Conservation (phyloP, 2,888 invertebrate species). For the Hemicrepidius hirtus region DNA sequence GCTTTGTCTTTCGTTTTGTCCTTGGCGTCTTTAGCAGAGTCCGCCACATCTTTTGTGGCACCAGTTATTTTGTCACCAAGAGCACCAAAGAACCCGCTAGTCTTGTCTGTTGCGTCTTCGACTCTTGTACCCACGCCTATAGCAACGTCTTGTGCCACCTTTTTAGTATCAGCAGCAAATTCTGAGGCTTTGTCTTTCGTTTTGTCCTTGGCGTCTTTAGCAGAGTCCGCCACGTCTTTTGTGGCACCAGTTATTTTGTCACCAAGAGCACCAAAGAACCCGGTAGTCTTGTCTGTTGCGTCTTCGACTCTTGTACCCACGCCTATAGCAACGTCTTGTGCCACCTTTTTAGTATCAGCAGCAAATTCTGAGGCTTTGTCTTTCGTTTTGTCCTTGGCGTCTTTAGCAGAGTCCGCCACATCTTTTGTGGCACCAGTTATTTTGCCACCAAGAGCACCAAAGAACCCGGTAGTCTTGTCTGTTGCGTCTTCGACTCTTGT, state of each 20-base stretch:
- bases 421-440: conserved; percentile 48
- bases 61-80: conserved; percentile 49
- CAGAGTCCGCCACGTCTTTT: conserved; percentile 46
- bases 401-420: conserved; percentile 30
- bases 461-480: conserved; percentile 50
- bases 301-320: conserved; percentile 21
- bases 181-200: conserved; percentile 58
- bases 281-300: conserved; percentile 15
- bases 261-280: conserved; percentile 10
- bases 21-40: conserved; percentile 44
- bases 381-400: conserved; percentile 39
- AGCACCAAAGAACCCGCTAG: conserved; percentile 50
- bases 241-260: conserved; percentile 36
- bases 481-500: conserved; percentile 26
- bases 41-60: conserved; percentile 32
- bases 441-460: conserved; percentile 45
- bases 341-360: conserved; percentile 25
- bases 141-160: conserved; percentile 44
- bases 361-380: conserved; percentile 6
- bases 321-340: conserved; percentile 8
- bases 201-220: conserved; percentile 53
- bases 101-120: conserved; percentile 49
- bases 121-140: conserved; percentile 46
- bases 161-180: conserved; percentile 41
- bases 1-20: conserved; percentile 60